phyloP scores from a whole-genome alignment of 2,113 vertebrate genomes.

The Pavo muticus region DNA sequence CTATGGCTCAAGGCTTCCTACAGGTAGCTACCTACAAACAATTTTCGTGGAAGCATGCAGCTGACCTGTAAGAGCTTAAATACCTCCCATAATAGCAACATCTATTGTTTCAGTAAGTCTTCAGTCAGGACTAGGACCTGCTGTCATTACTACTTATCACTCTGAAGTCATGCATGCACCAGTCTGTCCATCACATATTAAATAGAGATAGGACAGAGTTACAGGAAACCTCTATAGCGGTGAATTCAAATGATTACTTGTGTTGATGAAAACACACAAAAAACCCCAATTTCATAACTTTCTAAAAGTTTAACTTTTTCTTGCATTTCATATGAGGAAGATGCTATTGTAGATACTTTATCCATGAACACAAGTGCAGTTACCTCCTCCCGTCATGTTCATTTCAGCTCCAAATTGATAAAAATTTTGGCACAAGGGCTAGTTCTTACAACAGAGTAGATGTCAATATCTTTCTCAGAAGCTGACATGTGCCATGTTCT shows the following conservation, averaged over 20 bases:
- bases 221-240: not conserved
- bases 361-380: not conserved
- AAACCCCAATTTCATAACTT: too few relatives aligned
- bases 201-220: not conserved
- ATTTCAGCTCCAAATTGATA: not conserved
- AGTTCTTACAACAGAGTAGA: not conserved
- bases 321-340: not conserved
- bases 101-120: not conserved
- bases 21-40: not conserved
- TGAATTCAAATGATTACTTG: not conserved
- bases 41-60: not conserved
- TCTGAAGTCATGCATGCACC: not conserved
- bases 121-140: not conserved
- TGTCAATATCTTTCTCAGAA: conserved; percentile 16
- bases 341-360: not conserved
- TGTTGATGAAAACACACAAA: not conserved
- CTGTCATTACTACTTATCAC: not conserved
- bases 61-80: not conserved
- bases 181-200: not conserved
- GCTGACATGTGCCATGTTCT: not conserved
- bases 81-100: not conserved
- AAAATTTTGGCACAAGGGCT: not conserved
- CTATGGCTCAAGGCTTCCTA: too few relatives aligned
- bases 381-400: not conserved
- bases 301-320: not conserved